Evolutionary conservation across 2,888 invertebrate species (phyloP), one percentile per base, ranked within the genome.

Genomic region (Dicranocentrus wangi): DNA sequence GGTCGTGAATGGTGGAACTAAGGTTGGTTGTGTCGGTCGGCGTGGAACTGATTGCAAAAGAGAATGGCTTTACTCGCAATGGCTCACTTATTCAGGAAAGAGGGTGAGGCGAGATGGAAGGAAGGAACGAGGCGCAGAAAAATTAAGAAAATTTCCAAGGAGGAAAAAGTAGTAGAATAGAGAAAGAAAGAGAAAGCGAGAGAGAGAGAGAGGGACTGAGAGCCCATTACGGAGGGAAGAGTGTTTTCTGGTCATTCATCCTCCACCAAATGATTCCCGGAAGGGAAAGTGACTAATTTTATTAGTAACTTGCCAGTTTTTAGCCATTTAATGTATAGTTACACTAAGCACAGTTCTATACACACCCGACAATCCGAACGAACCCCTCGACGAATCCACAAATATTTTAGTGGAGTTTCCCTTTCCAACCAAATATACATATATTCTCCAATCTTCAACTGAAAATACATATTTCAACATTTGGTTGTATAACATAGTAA

Each of bases 261-360:
- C 53, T 63, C n/a, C 51, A 53, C 32, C 39, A 32, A 73, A 65
- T 66, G 55, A 75, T 75, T 75, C 75, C 75, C 75, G 66, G 43
- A 75, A 75, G 66, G 66, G 65, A 66, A 75, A 75, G 58, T 75
- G 42, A 53, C 66, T 75, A 75, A 75, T 75, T 75, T 75, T 66
- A 75, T 75, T 75, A 75, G 28, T 19, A 66, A 66, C 17, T 75
- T 75, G 55, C 63, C 39, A 32, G 63, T 53, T 53, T n/a, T n/a
- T 73, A 53, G 63, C 51, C 39, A 63, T 63, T 73, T 73, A 73
- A 73, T 65, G 73, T 53, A 28, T 43, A 10, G 25, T 72, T 72
- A n/a, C n/a, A n/a, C n/a, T n/a, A n/a, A n/a, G n/a, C n/a, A n/a
- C n/a, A n/a, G n/a, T n/a, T n/a, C n/a, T n/a, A n/a, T n/a, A n/a